These are phyloP conservation scores for Chaenodraco wilsoni DNA, from an alignment of 2,797 vertebrate species.

Conservation along the genomic window DNA sequence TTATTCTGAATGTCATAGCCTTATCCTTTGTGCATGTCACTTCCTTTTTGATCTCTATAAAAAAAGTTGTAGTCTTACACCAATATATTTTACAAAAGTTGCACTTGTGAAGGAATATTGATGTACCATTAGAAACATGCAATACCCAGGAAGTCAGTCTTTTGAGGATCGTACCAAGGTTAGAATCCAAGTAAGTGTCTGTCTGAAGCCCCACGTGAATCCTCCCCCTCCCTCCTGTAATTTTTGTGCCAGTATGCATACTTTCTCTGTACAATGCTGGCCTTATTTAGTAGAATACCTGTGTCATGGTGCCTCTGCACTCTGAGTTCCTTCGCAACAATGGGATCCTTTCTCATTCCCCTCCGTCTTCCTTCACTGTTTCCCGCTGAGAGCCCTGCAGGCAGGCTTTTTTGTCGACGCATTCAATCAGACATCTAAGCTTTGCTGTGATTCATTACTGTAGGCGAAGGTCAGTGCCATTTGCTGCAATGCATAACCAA, in stretches of 20 bases:
- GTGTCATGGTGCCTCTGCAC: constrained; percentile 79
- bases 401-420: constrained; percentile 60
- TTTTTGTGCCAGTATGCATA: constrained; percentile 50
- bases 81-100: neutral
- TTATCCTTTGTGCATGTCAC: neutral
- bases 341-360: constrained; percentile 80
- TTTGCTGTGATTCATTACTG: constrained; percentile 58
- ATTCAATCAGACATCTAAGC: constrained; percentile 56
- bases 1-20: neutral
- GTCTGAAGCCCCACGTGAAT: constrained; percentile 39
- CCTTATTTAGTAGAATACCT: constrained; percentile 85
- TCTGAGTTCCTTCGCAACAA: constrained; percentile 78
- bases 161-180: constrained; percentile 33
- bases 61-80: neutral
- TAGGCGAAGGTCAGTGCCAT: constrained; percentile 55
- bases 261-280: constrained; percentile 74
- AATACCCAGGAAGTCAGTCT: constrained; percentile 29
- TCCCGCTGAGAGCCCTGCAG: constrained; percentile 62
- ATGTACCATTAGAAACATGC: constrained; percentile 10
- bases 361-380: constrained; percentile 64
- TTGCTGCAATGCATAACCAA: constrained; percentile 35
- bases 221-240: constrained; percentile 15
- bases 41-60: neutral
- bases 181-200: constrained; percentile 75
- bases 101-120: neutral